These are phyloP conservation scores for Willowsia nigromaculata DNA, from an alignment of 2,888 invertebrate genomes.

Conservation along the genomic window DNA sequence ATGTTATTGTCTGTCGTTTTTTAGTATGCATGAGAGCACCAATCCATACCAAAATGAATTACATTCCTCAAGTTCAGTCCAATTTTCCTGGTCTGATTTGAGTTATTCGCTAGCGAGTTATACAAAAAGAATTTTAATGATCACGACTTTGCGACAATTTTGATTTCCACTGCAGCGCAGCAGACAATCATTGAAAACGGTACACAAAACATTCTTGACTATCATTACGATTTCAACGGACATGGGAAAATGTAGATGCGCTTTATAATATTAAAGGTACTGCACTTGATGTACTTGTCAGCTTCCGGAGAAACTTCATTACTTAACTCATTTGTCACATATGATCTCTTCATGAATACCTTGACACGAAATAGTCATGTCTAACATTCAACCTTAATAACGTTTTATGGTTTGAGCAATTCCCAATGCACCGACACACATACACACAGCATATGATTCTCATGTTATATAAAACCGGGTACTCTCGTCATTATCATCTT, in stretches of 20 bases:
- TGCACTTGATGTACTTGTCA: slow-evolving; percentile 10
- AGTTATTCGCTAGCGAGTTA: neutral
- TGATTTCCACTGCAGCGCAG: neutral
- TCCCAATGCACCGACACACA: neutral
- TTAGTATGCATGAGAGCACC: neutral
- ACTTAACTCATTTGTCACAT: slow-evolving; percentile 28
- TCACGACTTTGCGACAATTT: slow-evolving; percentile 50
- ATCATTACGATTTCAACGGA: neutral
- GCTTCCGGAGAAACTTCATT: slow-evolving; percentile 47
- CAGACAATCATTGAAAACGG: neutral
- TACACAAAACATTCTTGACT: neutral
- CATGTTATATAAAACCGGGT: too few species aligned
- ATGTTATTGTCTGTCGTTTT: neutral
- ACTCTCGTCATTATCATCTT: slow-evolving; percentile 41
- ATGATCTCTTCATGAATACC: slow-evolving; percentile 41
- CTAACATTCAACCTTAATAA: slow-evolving; percentile 15
- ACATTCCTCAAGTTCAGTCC: slow-evolving; percentile 1
- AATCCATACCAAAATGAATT: slow-evolving; percentile 39
- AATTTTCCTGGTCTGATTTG: neutral
- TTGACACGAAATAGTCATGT: slow-evolving; percentile 29
- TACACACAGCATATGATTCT: too few species aligned
- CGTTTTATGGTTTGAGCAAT: neutral
- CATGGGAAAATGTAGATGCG: neutral
- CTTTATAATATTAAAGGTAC: neutral
- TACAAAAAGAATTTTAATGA: slow-evolving; percentile 42